These are phyloP conservation scores for Caenorhabditis sinica DNA, from an alignment of 2,888 invertebrate species.

Conservation along the genomic window DNA sequence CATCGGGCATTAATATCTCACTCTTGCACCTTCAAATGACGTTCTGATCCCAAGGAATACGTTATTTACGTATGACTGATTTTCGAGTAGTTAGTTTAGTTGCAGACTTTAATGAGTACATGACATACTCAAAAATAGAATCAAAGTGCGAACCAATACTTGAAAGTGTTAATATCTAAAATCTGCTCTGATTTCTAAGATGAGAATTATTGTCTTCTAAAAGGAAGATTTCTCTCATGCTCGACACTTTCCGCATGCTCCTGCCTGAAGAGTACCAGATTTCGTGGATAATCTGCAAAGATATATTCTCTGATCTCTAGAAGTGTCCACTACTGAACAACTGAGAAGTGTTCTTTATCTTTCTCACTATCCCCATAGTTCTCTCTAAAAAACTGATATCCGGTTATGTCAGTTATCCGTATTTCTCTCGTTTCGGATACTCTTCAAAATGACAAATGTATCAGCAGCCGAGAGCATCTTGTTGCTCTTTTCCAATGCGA, in stretches of 20 bases:
- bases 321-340: background rate
- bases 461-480: constrained; percentile 32
- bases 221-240: too few species aligned
- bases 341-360: background rate
- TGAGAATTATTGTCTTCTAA: too few species aligned
- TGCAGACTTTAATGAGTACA: too few species aligned
- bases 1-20: background rate
- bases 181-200: too few species aligned
- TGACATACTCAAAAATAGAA: too few species aligned
- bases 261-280: too few species aligned
- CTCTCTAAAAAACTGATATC: constrained; percentile 16
- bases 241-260: too few species aligned
- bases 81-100: too few species aligned
- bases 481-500: constrained; percentile 23
- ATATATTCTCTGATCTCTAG: background rate
- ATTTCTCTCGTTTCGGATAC: constrained; percentile 41
- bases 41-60: background rate
- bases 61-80: background rate
- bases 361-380: background rate
- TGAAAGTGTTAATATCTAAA: too few species aligned
- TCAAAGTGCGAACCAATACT: too few species aligned
- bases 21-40: background rate
- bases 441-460: constrained; percentile 59
- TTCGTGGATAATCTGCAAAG: too few species aligned
- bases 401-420: constrained; percentile 33